These are phyloP conservation scores for Sisyra nigra DNA, from an alignment of 2,888 invertebrate species.

Conservation along the genomic window DNA sequence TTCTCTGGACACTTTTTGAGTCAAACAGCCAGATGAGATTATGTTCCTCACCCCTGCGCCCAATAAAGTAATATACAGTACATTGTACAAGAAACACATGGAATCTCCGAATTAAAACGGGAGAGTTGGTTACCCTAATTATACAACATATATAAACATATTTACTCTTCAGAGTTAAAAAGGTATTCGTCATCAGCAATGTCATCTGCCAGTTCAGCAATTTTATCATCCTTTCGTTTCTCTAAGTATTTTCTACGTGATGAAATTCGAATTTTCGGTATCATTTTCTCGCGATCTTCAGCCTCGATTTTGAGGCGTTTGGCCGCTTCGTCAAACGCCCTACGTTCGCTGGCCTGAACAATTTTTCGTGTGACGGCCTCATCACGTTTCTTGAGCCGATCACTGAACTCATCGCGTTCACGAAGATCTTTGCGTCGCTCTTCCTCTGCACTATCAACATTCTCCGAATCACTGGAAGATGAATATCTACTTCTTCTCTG, in stretches of 20 bases:
- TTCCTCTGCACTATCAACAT: constrained; percentile 61
- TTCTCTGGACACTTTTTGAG: too few species aligned
- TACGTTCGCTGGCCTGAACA: constrained; percentile 45
- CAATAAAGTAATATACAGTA: too few species aligned
- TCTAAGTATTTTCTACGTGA: constrained; percentile 88
- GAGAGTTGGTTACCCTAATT: background rate
- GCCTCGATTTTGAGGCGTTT: constrained; percentile 78
- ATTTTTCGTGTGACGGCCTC: constrained; percentile 75
- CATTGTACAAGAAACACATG: too few species aligned
- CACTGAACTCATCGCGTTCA: constrained; percentile 89
- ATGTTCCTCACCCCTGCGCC: too few species aligned
- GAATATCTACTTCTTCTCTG: constrained; percentile 27
- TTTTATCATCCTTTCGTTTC: constrained; percentile 92
- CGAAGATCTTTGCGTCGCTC: constrained; percentile 66
- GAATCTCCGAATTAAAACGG: background rate
- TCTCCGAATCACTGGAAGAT: constrained; percentile 38
- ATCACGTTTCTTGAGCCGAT: constrained; percentile 75
- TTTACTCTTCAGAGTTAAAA: constrained; percentile 76
- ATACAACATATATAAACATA: constrained; percentile 13
- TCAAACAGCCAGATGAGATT: too few species aligned
- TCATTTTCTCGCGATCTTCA: constrained; percentile 68
- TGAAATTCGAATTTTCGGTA: constrained; percentile 78
- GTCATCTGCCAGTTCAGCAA: constrained; percentile 86
- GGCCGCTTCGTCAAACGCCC: constrained; percentile 73
- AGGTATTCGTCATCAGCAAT: constrained; percentile 92